Base-by-base conservation (phyloP, 2,888 invertebrate species). In the Athalia circularis region DNA sequence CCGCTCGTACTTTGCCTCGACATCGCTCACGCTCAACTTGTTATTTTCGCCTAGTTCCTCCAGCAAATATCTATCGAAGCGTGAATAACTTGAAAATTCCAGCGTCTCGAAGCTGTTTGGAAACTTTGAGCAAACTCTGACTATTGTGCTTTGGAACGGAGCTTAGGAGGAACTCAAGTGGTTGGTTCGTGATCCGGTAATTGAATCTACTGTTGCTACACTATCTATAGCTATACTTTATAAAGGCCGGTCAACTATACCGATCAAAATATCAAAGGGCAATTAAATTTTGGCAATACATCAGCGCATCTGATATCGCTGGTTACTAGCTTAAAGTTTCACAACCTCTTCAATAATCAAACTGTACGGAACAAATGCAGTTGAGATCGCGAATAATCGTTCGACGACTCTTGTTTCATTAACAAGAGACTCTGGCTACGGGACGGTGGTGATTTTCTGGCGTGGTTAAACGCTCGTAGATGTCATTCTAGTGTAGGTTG, bases 51-150 rank as follows among this genome's bases (percentile, higher is more conserved):
- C 72, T 59, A 57, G 59, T 72, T 59, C 59, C 59, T 57, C 29
- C 29, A 29, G 29, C 72, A 15, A 59, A 59, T 72, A 59, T 45
- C 72, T 45, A 72, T 72, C n/a, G 45, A 59, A 59, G 9, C 72
- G 72, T 72, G 72, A 72, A 72, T 72, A 57, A 72, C 72, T 59
- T 72, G 43, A 45, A 72, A 29, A 72, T 72, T 72, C 72, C 72
- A 72, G 47, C n/a, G 59, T 29, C 72, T 45, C 59, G 59, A 59
- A 72, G 72, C 72, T 59, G 59, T 47, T 47, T 15, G 13, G 13
- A 72, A 72, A 72, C 45, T 72, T 72, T 59, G 59, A 3, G 45
- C 72, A 72, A 72, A 72, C 57, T 72, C 72, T 59, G 57, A 47
- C 47, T 72, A 72, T 57, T 72, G 59, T 72, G 72, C 72, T 72